Evolutionary conservation across 2,888 invertebrate species (phyloP).

Genomic region (Acronicta leporina): DNA sequence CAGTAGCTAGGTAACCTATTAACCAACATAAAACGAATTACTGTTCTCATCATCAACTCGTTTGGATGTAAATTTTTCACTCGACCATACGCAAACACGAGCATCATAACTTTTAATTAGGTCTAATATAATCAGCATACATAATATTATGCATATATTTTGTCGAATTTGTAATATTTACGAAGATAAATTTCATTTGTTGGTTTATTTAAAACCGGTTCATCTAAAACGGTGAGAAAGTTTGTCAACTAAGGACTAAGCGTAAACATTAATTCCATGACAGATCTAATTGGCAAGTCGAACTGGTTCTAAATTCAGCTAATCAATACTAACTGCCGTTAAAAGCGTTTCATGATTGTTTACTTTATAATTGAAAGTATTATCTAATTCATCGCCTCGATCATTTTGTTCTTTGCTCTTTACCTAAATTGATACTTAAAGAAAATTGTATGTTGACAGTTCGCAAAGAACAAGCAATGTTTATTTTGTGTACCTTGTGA

Average conservation of each 20-base stretch:
- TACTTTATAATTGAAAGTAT: constrained; percentile 14
- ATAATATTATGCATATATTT: constrained; percentile 27
- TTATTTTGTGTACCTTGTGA: neutral
- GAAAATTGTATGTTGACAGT: neutral
- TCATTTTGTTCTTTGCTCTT: constrained; percentile 1
- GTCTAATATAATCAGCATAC: constrained; percentile 28
- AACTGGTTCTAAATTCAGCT: constrained; percentile 26
- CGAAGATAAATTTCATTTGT: constrained; percentile 13
- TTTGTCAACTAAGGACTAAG: constrained; percentile 1
- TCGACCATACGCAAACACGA: constrained; percentile 18
- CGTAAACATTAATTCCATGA: constrained; percentile 8
- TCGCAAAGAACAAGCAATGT: neutral
- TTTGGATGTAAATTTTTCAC: constrained; percentile 27
- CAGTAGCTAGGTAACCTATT: neutral
- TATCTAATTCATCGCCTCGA: neutral
- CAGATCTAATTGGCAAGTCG: constrained; percentile 23
- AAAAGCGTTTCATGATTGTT: constrained; percentile 33
- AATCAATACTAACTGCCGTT: constrained; percentile 19
- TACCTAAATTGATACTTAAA: neutral
- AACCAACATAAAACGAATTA: constrained; percentile 11
- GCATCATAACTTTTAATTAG: constrained; percentile 41
- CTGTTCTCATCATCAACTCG: constrained; percentile 11
- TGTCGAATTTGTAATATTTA: constrained; percentile 25
- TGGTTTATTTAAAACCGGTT: constrained; percentile 11
- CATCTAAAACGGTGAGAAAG: neutral